phyloP scores from a whole-genome alignment of 1,140 invertebrate species.

The Grapholita molesta region DNA sequence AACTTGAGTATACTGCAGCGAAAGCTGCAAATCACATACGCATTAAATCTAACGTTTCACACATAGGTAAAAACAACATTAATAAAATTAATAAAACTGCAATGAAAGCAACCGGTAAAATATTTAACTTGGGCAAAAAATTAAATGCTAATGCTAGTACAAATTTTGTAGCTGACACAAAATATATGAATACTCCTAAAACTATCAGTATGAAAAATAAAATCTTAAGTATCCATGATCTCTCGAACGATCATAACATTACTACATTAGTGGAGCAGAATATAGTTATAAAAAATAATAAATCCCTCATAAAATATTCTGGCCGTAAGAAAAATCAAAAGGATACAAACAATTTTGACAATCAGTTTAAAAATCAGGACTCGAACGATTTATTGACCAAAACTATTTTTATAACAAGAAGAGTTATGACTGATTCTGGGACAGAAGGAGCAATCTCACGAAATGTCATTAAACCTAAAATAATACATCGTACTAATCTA shows the following conservation, averaged over 20 bases:
- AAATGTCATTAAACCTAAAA: neutral
- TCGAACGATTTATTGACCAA: neutral
- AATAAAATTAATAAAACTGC: no score
- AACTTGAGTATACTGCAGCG: neutral
- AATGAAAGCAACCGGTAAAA: no score
- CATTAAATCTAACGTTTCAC: neutral
- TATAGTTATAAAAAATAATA: neutral
- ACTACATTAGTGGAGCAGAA: no score
- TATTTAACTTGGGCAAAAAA: no score
- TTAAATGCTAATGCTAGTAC: no score
- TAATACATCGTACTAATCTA: neutral
- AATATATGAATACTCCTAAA: no score
- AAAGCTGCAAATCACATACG: neutral
- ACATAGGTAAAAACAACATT: neutral
- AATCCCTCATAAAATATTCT: neutral
- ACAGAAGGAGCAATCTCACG: neutral
- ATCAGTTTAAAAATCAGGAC: no score
- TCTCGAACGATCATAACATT: no score
- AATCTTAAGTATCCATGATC: no score
- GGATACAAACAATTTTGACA: neutral
- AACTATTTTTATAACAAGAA: neutral
- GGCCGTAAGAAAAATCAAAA: neutral
- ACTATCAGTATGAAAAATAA: no score
- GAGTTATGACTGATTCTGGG: neutral
- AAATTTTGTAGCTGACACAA: no score